Percentiles rank a stretch among this genome's conserved stretches.
Evolutionary conservation across 2,888 invertebrate species (phyloP).

Genomic region (Temnothorax rugatulus): DNA sequence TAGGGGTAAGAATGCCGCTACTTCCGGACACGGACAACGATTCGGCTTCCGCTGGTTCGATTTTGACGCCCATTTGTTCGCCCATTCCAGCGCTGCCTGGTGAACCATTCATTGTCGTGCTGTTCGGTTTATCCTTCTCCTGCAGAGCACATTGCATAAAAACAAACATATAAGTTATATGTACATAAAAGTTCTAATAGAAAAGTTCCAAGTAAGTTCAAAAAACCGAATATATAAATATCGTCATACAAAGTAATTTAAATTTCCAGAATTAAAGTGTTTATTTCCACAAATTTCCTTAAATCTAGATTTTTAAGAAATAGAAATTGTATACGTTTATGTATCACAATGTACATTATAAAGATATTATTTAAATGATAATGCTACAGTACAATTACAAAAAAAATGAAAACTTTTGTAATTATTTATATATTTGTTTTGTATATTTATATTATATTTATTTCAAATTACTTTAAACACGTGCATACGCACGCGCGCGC

Average conservation of each 20-base stretch:
- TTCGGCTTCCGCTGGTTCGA: slow-evolving; percentile 84
- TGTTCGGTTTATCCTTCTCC: slow-evolving; percentile 95
- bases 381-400: too few relatives aligned
- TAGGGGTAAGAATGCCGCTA: slow-evolving; percentile 79
- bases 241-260: not conserved
- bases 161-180: not conserved
- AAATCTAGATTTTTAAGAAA: not conserved
- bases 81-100: slow-evolving; percentile 85
- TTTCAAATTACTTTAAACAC: too few relatives aligned
- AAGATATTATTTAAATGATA: too few relatives aligned
- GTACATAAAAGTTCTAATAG: not conserved
- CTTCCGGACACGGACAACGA: slow-evolving; percentile 82
- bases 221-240: not conserved
- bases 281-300: not conserved
- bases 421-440: not conserved
- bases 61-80: slow-evolving; percentile 84
- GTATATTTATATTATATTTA: not conserved
- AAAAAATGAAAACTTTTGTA: not conserved
- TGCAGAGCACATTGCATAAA: slow-evolving; percentile 61
- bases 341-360: not conserved
- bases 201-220: not conserved
- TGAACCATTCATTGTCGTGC: slow-evolving; percentile 89
- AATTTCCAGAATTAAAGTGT: not conserved
- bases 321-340: not conserved
- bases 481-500: too few relatives aligned